Evolutionary conservation across 2,113 vertebrate species (phyloP).

Genomic region (Romanogobio albipinnatus): DNA sequence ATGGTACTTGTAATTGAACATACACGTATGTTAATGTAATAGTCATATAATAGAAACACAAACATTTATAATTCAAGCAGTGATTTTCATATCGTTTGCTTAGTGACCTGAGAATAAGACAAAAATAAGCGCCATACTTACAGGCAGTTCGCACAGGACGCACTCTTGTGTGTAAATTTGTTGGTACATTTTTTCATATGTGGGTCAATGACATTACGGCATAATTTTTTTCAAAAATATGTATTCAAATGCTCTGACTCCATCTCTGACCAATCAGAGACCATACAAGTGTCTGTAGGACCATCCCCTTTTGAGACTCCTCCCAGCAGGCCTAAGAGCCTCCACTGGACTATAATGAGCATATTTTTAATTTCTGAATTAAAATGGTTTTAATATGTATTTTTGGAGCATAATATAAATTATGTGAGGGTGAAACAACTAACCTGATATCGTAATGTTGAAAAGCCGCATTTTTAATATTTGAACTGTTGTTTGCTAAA

Average conservation of each 20-base stretch:
- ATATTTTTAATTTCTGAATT: no score
- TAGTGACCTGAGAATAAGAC: background rate
- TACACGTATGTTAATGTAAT: background rate
- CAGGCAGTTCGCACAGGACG: background rate
- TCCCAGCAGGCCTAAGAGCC: slow-evolving; percentile 45
- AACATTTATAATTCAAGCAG: background rate
- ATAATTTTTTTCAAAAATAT: background rate
- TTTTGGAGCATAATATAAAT: background rate
- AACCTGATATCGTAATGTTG: background rate
- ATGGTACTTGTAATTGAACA: background rate
- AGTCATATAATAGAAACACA: background rate
- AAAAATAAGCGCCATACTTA: background rate
- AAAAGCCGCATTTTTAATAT: background rate
- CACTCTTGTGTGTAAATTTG: background rate
- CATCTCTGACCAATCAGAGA: slow-evolving; percentile 61
- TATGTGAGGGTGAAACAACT: background rate
- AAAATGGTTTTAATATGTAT: no score
- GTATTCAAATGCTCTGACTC: slow-evolving; percentile 3
- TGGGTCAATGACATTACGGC: background rate
- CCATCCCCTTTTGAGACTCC: slow-evolving; percentile 56
- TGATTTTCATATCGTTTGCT: background rate
- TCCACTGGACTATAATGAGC: slow-evolving; percentile 48
- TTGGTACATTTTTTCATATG: background rate
- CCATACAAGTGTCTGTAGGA: slow-evolving; percentile 56
- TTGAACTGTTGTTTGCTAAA: background rate